A percentile compares a stretch with the other conserved stretches of the same genome.
Evolutionary conservation across 2,113 vertebrate genomes (phyloP).

Genomic region (Corythaeola cristata): DNA sequence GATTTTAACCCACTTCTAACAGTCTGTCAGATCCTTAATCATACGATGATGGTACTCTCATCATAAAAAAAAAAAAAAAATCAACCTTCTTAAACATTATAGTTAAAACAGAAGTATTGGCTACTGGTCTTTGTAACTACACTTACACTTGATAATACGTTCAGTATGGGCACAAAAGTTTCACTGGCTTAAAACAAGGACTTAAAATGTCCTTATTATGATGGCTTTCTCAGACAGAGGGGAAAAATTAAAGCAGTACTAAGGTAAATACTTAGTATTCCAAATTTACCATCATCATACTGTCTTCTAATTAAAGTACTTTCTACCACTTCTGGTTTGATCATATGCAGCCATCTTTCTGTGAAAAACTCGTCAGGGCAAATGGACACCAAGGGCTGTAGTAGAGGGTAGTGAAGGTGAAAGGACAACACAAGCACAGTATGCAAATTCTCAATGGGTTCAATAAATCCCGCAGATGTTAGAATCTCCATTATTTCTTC

Average conservation of each 20-base stretch:
- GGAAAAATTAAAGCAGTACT: not conserved
- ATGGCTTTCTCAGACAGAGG: not conserved
- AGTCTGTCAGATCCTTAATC: not conserved
- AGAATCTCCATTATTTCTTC: not conserved
- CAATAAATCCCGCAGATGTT: constrained; percentile 20
- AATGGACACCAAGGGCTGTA: not conserved
- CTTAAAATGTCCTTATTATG: not conserved
- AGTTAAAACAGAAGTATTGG: not conserved
- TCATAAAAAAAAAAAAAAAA: not conserved
- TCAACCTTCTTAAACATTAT: not conserved
- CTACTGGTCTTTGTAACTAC: not conserved
- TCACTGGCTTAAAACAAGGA: not conserved
- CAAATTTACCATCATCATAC: not conserved
- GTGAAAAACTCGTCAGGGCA: not conserved
- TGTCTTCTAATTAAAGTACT: not conserved
- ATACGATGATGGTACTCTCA: not conserved
- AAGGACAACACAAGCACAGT: not conserved
- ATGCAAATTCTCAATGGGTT: not conserved
- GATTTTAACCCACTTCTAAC: not conserved
- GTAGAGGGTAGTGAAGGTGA: not conserved
- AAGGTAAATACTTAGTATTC: not conserved
- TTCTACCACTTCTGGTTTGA: not conserved
- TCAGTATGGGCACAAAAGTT: not conserved
- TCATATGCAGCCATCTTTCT: not conserved
- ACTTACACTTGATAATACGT: not conserved